A percentile compares a stretch with the other conserved stretches of the same genome.
Conservation (phyloP, 2,888 invertebrate genomes). For the Calameuta pallipes region DNA sequence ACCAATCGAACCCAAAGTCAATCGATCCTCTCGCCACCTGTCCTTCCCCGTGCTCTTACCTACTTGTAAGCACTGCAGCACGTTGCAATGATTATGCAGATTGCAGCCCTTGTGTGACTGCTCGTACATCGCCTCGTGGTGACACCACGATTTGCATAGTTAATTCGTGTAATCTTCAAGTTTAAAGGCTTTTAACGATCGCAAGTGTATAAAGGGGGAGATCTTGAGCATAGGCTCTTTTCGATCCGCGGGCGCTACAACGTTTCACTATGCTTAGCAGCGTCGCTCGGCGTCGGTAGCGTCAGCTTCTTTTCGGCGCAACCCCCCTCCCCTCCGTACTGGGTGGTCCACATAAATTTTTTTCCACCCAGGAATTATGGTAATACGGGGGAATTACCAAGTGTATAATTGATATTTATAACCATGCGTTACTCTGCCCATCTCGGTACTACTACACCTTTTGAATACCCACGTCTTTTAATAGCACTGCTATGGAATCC, state of each 20-base stretch:
- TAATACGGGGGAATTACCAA: slow-evolving; percentile 57
- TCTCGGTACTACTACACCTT: not conserved
- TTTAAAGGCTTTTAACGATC: slow-evolving; percentile 45
- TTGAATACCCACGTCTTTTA: not conserved
- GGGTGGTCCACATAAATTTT: slow-evolving; percentile 62
- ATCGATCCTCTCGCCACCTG: slow-evolving; percentile 51
- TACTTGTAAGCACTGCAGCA: slow-evolving; percentile 50
- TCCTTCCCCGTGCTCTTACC: slow-evolving; percentile 40
- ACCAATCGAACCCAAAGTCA: slow-evolving; percentile 13
- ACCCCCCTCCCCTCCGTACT: slow-evolving; percentile 33
- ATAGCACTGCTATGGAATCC: too few relatives aligned
- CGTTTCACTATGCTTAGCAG: not conserved
- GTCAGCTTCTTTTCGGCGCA: slow-evolving; percentile 9
- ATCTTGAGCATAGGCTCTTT: too few relatives aligned
- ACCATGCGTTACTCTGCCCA: slow-evolving; percentile 29
- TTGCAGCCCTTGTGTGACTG: slow-evolving; percentile 34
- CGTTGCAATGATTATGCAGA: slow-evolving; percentile 57
- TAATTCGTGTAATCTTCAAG: slow-evolving; percentile 58
- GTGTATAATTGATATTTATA: slow-evolving; percentile 64
- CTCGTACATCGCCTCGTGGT: slow-evolving; percentile 50
- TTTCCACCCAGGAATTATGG: slow-evolving; percentile 57
- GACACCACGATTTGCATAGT: slow-evolving; percentile 62
- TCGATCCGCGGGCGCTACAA: not conserved
- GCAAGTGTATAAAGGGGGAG: not conserved
- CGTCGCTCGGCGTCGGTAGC: slow-evolving; percentile 8